Percentiles rank a stretch among this genome's conserved stretches.
phyloP scores from a whole-genome alignment of 2,113 vertebrate species.

The Stigmatopora nigra region DNA sequence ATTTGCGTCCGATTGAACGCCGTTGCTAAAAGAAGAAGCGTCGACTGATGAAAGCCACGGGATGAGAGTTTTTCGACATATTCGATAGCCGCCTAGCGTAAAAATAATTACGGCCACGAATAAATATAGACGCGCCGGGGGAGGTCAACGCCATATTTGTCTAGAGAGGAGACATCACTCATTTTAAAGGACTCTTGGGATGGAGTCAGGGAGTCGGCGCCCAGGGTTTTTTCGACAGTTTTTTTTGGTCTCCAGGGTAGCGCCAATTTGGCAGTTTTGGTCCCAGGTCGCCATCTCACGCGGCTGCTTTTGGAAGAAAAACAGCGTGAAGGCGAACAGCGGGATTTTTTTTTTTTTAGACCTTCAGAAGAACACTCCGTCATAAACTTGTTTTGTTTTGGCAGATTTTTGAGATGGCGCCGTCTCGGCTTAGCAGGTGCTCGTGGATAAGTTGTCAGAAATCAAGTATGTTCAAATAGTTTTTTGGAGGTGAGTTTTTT shows the following conservation, averaged over 20 bases:
- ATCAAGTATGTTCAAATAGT: not conserved
- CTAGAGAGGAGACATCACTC: constrained; percentile 35
- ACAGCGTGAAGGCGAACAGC: constrained; percentile 46
- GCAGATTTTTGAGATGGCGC: not conserved
- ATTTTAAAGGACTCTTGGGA: not conserved
- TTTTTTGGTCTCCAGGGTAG: constrained; percentile 53
- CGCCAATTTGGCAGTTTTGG: constrained; percentile 40
- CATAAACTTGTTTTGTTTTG: not conserved
- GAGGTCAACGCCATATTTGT: constrained; percentile 24
- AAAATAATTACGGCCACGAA: constrained; percentile 50
- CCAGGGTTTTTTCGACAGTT: constrained; percentile 53
- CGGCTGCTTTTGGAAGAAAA: constrained; percentile 42
- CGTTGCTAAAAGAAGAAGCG: constrained; percentile 43
- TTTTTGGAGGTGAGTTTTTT: not conserved
- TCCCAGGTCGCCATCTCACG: constrained; percentile 45
- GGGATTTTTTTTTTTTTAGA: constrained; percentile 17
- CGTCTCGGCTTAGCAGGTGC: not conserved
- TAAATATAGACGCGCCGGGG: constrained; percentile 51
- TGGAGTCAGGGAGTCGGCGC: constrained; percentile 30
- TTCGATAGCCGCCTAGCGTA: constrained; percentile 23
- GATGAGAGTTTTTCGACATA: constrained; percentile 22
- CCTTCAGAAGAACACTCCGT: constrained; percentile 4
- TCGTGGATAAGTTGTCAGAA: not conserved
- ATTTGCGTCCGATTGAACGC: constrained; percentile 40
- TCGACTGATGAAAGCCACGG: constrained; percentile 56